These are phyloP conservation scores for Euclidia mi DNA, from an alignment of 2,888 invertebrate genomes.

Conservation along the genomic window DNA sequence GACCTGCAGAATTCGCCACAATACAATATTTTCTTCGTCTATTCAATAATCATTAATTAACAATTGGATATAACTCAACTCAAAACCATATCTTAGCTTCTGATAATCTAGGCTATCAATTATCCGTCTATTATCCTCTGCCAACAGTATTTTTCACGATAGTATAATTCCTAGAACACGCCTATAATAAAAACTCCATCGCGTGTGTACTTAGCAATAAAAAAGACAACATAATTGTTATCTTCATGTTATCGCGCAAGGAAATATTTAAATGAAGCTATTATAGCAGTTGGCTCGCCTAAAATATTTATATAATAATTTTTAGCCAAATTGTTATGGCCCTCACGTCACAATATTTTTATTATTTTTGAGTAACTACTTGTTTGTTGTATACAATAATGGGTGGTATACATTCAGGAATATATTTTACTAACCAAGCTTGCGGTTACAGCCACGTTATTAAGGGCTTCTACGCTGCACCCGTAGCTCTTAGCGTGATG, in stretches of 20 bases:
- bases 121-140: too few species aligned
- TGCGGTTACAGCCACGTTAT: too few species aligned
- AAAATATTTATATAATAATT: conserved; percentile 17
- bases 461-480: too few species aligned
- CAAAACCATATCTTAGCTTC: too few species aligned
- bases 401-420: too few species aligned
- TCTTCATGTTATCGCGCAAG: conserved; percentile 21
- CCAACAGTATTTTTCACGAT: background rate
- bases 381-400: too few species aligned
- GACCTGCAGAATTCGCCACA: too few species aligned
- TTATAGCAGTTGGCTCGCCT: conserved; percentile 6
- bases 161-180: background rate
- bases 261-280: conserved; percentile 32
- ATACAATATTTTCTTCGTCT: too few species aligned
- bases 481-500: too few species aligned
- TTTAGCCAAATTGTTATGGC: conserved; percentile 19
- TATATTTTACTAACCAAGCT: background rate
- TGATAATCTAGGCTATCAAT: too few species aligned
- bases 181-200: conserved; percentile 7
- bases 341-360: conserved; percentile 3
- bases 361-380: background rate
- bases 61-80: too few species aligned
- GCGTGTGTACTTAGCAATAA: conserved; percentile 24
- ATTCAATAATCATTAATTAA: too few species aligned
- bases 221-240: conserved; percentile 18